A percentile compares a stretch with the other conserved stretches of the same genome.
Evolutionary conservation across 2,888 invertebrate genomes (phyloP).

Genomic region (Tiliacea citrago): DNA sequence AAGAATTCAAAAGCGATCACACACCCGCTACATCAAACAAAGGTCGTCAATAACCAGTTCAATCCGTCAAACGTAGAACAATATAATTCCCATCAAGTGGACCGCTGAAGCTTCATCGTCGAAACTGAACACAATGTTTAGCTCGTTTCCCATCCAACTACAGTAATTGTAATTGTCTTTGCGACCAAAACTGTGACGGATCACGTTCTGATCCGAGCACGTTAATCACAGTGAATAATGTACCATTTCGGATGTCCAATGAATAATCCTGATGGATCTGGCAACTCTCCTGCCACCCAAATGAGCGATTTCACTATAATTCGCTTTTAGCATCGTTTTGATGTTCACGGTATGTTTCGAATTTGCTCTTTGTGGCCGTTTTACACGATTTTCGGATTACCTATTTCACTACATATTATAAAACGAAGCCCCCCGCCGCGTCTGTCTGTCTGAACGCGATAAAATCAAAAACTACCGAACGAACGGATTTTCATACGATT

Average conservation of each 20-base stretch:
- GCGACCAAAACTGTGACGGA: conserved; percentile 67
- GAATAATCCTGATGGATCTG: conserved; percentile 72
- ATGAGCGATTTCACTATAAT: conserved; percentile 58
- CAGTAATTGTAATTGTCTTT: conserved; percentile 67
- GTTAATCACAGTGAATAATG: conserved; percentile 80
- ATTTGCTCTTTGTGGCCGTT: conserved; percentile 29
- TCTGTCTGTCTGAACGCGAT: too few species aligned
- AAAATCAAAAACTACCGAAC: too few species aligned
- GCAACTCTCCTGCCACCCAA: conserved; percentile 50
- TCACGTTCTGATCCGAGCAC: conserved; percentile 71
- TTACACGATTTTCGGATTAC: not conserved
- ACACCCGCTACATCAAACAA: conserved; percentile 10
- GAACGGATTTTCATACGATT: too few species aligned
- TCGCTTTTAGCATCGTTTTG: conserved; percentile 58
- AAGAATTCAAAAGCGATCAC: conserved; percentile 26
- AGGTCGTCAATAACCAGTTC: conserved; percentile 15
- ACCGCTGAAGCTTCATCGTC: conserved; percentile 20
- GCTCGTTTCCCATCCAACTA: conserved; percentile 33
- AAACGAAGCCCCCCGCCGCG: too few species aligned
- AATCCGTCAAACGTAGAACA: conserved; percentile 27
- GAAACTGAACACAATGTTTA: conserved; percentile 46
- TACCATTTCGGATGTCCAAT: conserved; percentile 69
- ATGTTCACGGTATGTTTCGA: conserved; percentile 41
- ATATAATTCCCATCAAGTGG: conserved; percentile 19
- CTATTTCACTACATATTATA: not conserved